Evolutionary conservation across 2,888 invertebrate genomes (phyloP), one percentile per base, ranked within the genome.

Genomic region (Augochlorella aurata): DNA sequence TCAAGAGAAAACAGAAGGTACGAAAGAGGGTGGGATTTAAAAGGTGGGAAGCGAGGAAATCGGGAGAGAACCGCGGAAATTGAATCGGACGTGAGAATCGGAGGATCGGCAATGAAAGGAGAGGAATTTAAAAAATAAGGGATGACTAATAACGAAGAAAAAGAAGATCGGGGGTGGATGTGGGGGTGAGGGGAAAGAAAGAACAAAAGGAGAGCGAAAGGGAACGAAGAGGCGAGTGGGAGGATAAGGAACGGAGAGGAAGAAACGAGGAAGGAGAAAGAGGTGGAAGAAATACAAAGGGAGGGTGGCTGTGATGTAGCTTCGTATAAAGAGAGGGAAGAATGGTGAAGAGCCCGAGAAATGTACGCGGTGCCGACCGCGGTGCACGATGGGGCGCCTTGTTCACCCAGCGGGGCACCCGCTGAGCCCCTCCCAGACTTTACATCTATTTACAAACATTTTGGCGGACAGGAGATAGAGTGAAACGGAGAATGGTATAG

Each of bases 361-460:
- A 88, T 88, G 85, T 87, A 88, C 87, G 84, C 2, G 61, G 61
- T 88, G 85, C 87, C 79, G 85, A 80, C 83, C 80, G 83, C 77
- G 77, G 87, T 78, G 79, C 92, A 77, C 93, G 86, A 90, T 92
- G 92, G 93, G 93, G 93, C 82, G 91, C 88, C 93, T 88, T 91
- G 91, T 91, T 90, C 89, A 86, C 91, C 71, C 93, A 91, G 92
- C 92, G 85, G 92, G 93, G 83, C 82, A 88, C 83, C 86, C 88
- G 85, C 67, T 75, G 81, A 79, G 89, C 90, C 90, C 91, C 91
- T 89, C 90, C 91, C 89, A 88, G 90, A 91, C 87, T 92, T 89
- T 90, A 90, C 89, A 91, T 90, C 91, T 92, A 93, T 93, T 93
- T 93, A 93, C 93, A 91, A 93, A 93, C 91, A 93, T 93, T 93